Base-by-base conservation (phyloP, 2,797 vertebrate species). In the Manis crassicaudata region DNA sequence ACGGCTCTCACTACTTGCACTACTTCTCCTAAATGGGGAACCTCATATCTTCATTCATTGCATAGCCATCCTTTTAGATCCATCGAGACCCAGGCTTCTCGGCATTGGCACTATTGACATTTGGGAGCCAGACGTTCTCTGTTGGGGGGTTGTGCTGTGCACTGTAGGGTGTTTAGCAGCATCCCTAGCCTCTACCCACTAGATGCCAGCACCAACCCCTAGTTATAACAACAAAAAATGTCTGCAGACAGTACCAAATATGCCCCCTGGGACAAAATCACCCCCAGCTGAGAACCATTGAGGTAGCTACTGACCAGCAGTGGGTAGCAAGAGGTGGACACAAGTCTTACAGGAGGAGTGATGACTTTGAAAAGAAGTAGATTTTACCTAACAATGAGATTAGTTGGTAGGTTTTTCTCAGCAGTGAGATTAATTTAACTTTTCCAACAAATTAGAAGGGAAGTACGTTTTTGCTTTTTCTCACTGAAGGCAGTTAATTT, bases 381-480 rank as follows among this genome's bases (percentile, higher is more conserved):
- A 56, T 84, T 95, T 96, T 80, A 68, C 14, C 20, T 73, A 94
- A 72, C 13, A 63, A 16, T 62, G 29, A 90, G 60, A 90, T 58
- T 52, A 79, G 70, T 72, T 95, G 56, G 77, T 87, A 72, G 40
- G 17, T 54, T 77, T 83, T 79, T 54, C 35, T 77, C 60, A 90
- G 29, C 37, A 50, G 62, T 83, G 83, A 86, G 50, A 56, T 91
- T 85, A 75, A 91, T 72, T 70, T 77, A 92, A 77, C 18, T 81
- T 96, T 95, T 89, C 32, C 32, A 92, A 87, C 5, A 88, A 76
- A 85, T 94, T 93, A 85, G 43, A 37, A 87, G 77, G 40, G 43
- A 94, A 89, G 92, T 58, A 83, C 29, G 20, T 27, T 46, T 14
- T 88, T 85, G 40, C 56, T n/a, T 72, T 84, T 95, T 60, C 73